Evolutionary conservation across 2,888 invertebrate genomes (phyloP).

Genomic region (Pristionchus mayeri): DNA sequence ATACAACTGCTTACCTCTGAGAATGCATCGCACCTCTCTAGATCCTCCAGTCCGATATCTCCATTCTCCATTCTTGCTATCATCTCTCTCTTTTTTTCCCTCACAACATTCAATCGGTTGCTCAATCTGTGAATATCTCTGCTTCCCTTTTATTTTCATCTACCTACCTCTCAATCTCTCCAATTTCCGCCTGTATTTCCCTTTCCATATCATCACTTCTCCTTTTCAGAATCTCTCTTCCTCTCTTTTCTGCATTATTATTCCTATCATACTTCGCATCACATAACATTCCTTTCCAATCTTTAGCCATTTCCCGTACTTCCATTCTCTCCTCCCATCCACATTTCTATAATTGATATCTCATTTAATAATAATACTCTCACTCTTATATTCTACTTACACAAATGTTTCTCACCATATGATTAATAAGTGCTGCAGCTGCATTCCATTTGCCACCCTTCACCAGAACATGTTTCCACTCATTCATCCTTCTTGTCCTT

Average conservation of each 20-base stretch:
- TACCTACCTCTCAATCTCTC: constrained; percentile 17
- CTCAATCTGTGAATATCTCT: background rate
- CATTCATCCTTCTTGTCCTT: background rate
- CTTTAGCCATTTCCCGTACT: background rate
- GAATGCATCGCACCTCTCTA: constrained; percentile 42
- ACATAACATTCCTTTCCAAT: constrained; percentile 6
- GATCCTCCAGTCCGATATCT: background rate
- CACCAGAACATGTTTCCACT: background rate
- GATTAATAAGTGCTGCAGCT: background rate
- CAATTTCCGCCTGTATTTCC: background rate
- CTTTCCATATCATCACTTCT: constrained; percentile 25
- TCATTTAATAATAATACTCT: background rate
- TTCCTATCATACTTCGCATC: background rate
- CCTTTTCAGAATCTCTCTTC: background rate
- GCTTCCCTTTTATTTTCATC: too few relatives aligned
- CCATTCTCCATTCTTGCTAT: background rate
- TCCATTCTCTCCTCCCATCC: background rate
- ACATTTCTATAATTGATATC: constrained; percentile 20
- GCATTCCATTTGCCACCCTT: background rate
- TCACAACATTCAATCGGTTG: constrained; percentile 2
- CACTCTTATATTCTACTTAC: background rate
- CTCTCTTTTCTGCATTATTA: background rate
- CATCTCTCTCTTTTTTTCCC: constrained; percentile 14
- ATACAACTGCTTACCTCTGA: background rate
- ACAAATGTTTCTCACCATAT: background rate